phyloP scores from a whole-genome alignment of 2,797 vertebrate species.

The Tenualosa thibaudeaui region DNA sequence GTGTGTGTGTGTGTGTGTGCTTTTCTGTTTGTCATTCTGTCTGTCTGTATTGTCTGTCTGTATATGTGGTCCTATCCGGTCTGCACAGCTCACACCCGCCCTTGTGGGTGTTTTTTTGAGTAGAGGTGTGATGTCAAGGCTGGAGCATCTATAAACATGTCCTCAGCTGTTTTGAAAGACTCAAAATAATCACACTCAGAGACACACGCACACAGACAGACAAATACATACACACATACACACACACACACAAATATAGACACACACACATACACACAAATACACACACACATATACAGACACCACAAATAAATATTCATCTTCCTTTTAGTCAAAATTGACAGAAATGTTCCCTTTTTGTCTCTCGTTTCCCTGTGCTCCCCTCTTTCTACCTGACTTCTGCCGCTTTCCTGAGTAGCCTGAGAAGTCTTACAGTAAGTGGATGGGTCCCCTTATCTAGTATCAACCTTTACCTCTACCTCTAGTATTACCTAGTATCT shows the following conservation, averaged over 20 bases:
- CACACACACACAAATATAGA: background rate
- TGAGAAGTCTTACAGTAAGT: too few relatives aligned
- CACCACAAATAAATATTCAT: too few relatives aligned
- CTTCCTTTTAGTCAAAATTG: too few relatives aligned
- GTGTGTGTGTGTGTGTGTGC: background rate
- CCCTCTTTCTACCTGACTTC: too few relatives aligned
- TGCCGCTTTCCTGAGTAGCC: too few relatives aligned
- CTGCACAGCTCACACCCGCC: background rate
- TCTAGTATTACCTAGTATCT: too few relatives aligned
- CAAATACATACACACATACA: background rate
- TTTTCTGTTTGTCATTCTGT: background rate
- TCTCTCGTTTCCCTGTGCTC: too few relatives aligned
- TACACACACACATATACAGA: too few relatives aligned
- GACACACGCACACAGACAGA: background rate
- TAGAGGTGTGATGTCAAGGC: constrained; percentile 4
- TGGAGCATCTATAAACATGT: background rate
- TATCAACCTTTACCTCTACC: too few relatives aligned
- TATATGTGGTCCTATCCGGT: background rate
- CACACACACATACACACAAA: too few relatives aligned
- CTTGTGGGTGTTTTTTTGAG: background rate
- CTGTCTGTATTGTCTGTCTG: background rate
- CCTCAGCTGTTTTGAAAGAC: constrained; percentile 4
- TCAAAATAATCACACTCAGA: constrained; percentile 11
- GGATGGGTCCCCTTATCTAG: too few relatives aligned
- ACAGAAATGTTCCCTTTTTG: too few relatives aligned